A percentile compares a stretch with the other conserved stretches of the same genome.
These are phyloP conservation scores for Tragelaphus buxtoni DNA, from an alignment of 2,113 vertebrate species.

Conservation along the genomic window DNA sequence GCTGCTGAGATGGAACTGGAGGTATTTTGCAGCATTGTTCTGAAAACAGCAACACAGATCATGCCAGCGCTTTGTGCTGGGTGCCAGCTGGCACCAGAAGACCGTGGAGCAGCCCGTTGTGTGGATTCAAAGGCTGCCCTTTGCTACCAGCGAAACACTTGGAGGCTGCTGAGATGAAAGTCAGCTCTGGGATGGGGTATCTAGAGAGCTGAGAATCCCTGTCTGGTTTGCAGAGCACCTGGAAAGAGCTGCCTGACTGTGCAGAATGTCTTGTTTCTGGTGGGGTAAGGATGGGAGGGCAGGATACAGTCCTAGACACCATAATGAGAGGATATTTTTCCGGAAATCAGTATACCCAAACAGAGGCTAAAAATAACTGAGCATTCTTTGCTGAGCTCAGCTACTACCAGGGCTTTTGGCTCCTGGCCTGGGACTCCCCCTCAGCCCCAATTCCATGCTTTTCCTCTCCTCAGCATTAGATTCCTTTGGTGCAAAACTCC, in stretches of 20 bases:
- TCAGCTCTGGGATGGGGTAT: background rate
- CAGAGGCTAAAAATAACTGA: background rate
- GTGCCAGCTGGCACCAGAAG: background rate
- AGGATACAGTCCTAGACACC: background rate
- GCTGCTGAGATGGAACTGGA: background rate
- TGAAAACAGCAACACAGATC: background rate
- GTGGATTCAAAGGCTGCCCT: background rate
- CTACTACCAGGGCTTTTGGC: conserved; percentile 21
- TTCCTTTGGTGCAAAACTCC: background rate
- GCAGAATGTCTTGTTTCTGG: background rate
- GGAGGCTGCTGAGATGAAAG: background rate
- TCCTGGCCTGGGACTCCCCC: background rate
- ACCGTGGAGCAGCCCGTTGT: background rate
- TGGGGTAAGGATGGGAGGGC: background rate
- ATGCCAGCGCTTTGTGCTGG: background rate
- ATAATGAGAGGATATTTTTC: background rate
- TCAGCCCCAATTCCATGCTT: background rate
- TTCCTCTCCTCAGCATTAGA: background rate
- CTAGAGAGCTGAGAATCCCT: background rate
- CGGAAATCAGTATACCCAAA: background rate
- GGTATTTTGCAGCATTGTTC: background rate
- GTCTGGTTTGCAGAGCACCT: background rate
- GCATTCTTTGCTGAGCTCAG: background rate
- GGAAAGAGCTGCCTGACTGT: background rate
- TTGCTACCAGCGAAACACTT: background rate